Conservation (phyloP, 2,113 vertebrate species). For the Tachysurus fulvidraco region DNA sequence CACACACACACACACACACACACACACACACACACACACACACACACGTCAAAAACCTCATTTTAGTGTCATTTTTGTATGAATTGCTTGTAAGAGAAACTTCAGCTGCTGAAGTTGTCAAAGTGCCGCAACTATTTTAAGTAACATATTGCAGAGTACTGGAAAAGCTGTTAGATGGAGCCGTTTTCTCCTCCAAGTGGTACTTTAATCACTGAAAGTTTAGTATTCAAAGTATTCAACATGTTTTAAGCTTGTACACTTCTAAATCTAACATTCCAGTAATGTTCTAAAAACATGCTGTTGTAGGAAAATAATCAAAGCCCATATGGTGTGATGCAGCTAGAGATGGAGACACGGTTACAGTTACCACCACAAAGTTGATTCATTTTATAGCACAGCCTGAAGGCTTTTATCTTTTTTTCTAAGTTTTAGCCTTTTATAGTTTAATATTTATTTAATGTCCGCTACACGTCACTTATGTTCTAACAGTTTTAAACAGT, state of each 20-base stretch:
- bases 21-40: background rate
- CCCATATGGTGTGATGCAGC: background rate
- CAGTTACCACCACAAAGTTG: background rate
- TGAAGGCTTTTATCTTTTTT: background rate
- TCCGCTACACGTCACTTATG: background rate
- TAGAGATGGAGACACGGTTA: background rate
- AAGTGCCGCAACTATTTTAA: conserved; percentile 48
- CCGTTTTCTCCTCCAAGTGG: conserved; percentile 3
- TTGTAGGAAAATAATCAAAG: background rate
- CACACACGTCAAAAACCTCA: background rate
- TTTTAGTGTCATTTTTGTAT: conserved; percentile 19
- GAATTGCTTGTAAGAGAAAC: conserved; percentile 25
- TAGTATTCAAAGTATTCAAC: background rate
- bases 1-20: too few relatives aligned
- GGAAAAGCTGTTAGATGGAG: conserved; percentile 43
- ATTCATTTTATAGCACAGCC: background rate
- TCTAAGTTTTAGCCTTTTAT: background rate
- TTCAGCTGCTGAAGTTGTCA: conserved; percentile 49
- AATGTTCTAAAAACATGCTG: background rate
- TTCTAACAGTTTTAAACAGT: background rate
- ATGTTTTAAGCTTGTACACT: background rate
- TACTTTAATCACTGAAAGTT: background rate
- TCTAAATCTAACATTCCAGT: background rate
- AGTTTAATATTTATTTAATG: background rate
- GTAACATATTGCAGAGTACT: conserved; percentile 29